Evolutionary conservation across 2,113 vertebrate species (phyloP).

Genomic region (Phaethon lepturus): DNA sequence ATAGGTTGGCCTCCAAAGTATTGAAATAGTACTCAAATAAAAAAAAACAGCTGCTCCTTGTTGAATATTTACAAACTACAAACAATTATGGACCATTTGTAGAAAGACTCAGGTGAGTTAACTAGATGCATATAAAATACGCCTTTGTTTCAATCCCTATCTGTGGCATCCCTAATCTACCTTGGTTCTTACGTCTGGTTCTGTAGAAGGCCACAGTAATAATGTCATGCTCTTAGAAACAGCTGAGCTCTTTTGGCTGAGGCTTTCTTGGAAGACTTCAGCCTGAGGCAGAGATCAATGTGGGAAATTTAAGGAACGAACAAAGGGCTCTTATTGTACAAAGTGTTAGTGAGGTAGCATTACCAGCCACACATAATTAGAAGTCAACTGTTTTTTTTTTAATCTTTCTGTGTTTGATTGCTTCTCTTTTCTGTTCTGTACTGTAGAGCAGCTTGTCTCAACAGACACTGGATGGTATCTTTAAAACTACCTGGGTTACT

Average conservation of each 20-base stretch:
- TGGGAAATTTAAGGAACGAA: neutral
- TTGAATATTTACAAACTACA: neutral
- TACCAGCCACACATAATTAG: neutral
- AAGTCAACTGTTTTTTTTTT: neutral
- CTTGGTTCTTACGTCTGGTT: neutral
- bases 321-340: neutral
- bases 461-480: neutral
- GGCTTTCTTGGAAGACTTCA: neutral
- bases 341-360: neutral
- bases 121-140: neutral
- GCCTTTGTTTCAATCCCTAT: neutral
- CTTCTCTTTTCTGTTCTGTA: neutral
- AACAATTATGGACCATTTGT: neutral
- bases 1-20: neutral
- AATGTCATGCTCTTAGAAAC: neutral
- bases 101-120: neutral
- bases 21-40: neutral
- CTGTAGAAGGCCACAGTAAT: neutral
- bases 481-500: neutral
- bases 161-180: neutral
- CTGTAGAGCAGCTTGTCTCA: neutral
- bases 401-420: neutral
- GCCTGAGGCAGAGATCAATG: neutral
- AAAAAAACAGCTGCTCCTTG: fast-evolving
- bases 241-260: neutral